These are phyloP conservation scores for Chamaetylas fuelleborni DNA, from an alignment of 2,113 vertebrate species.

Conservation along the genomic window DNA sequence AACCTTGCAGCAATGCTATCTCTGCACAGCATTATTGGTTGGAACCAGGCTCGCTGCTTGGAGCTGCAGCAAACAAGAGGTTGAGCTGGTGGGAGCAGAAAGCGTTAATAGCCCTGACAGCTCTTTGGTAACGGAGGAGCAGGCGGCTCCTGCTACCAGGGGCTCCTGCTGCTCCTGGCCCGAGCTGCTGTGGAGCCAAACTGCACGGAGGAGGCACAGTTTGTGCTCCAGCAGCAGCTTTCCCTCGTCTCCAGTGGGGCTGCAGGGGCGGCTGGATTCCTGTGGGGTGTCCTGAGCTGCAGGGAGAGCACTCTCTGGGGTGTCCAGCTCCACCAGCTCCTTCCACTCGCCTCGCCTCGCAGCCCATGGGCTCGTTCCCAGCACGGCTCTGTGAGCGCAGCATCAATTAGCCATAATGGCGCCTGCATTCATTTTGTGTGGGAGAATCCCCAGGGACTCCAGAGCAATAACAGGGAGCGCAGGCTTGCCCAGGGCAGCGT, in stretches of 20 bases:
- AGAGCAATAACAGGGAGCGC: conserved; percentile 9
- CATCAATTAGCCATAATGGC: conserved; percentile 32
- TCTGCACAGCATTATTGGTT: neutral
- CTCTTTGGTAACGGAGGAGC: neutral
- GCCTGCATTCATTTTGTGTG: conserved; percentile 51
- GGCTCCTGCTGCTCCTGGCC: neutral
- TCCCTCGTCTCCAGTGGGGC: accelerated
- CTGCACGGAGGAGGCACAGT: neutral
- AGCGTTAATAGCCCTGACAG: neutral
- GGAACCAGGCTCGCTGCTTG: neutral
- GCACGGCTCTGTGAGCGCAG: neutral
- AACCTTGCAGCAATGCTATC: neutral
- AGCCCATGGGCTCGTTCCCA: neutral
- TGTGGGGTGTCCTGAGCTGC: neutral
- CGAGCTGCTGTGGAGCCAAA: neutral
- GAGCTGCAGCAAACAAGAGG: neutral
- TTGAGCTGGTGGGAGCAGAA: neutral
- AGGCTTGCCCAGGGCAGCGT: neutral
- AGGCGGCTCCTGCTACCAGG: neutral
- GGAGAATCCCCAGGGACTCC: conserved; percentile 45
- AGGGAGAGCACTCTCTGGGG: neutral
- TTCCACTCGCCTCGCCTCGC: accelerated
- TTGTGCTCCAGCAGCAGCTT: neutral
- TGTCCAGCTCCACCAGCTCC: neutral
- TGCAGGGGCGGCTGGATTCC: accelerated